Evolutionary conservation across 2,113 vertebrate genomes (phyloP).

Genomic region (Hiodon alosoides): DNA sequence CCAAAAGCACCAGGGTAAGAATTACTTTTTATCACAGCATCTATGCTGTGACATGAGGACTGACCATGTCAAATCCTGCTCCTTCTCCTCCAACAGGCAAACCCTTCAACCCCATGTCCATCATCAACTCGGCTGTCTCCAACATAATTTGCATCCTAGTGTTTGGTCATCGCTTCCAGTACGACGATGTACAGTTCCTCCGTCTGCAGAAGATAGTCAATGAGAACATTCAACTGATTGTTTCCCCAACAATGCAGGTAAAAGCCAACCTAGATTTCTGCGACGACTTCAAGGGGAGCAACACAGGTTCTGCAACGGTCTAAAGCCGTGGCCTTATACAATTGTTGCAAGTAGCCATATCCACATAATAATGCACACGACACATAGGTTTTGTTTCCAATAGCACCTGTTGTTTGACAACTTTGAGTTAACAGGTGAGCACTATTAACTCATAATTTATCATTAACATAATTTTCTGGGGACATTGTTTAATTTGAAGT

Average conservation of each 20-base stretch:
- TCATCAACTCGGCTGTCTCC: constrained; percentile 52
- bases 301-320: no score
- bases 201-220: constrained; percentile 48
- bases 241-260: constrained; percentile 52
- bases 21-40: constrained; percentile 1
- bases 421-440: no score
- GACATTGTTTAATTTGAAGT: no score
- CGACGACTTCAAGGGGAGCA: no score
- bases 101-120: constrained; percentile 46
- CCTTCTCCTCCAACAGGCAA: constrained; percentile 36
- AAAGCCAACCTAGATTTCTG: no score
- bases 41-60: background rate
- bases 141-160: constrained; percentile 59
- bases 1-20: constrained; percentile 47
- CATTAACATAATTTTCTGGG: no score
- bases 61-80: background rate
- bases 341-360: no score
- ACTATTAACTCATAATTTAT: no score
- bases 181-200: constrained; percentile 49
- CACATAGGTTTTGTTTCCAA: no score
- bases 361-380: no score
- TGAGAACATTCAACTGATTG: constrained; percentile 44
- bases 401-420: no score
- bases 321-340: no score
- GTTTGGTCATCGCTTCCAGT: constrained; percentile 62